These are phyloP conservation scores for Psophia crepitans DNA, from an alignment of 2,113 vertebrate genomes.

Conservation along the genomic window DNA sequence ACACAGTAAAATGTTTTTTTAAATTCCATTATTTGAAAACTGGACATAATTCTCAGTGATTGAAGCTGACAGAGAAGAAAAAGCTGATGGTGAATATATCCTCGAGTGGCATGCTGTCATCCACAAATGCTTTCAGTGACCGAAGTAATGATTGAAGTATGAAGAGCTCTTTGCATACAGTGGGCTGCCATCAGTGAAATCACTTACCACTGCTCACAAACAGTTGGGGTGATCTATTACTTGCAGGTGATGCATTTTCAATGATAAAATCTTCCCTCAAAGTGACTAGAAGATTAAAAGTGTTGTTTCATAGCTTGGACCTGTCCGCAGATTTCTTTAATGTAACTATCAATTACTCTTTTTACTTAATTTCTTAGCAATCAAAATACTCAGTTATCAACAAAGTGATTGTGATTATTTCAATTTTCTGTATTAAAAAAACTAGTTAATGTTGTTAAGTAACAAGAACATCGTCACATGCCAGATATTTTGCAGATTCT, in stretches of 20 bases:
- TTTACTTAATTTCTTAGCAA: neutral
- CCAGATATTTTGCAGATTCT: neutral
- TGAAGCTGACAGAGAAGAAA: slow-evolving; percentile 20
- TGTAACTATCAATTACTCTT: rapidly evolving
- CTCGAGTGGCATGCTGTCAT: slow-evolving; percentile 2
- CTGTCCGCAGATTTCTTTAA: neutral
- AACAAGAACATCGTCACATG: neutral
- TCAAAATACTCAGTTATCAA: neutral
- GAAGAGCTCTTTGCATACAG: neutral
- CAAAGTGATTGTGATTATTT: neutral
- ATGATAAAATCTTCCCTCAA: neutral
- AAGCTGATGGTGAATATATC: neutral
- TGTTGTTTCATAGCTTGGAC: neutral
- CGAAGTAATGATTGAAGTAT: neutral
- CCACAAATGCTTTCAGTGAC: neutral
- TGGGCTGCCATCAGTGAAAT: neutral
- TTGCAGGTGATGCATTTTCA: neutral
- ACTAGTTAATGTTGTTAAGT: neutral
- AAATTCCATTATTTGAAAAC: slow-evolving; percentile 40
- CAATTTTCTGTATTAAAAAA: neutral
- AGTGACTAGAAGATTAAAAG: neutral
- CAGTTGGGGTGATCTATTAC: neutral
- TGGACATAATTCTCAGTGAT: slow-evolving; percentile 31
- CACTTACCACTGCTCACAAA: neutral
- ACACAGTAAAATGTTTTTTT: neutral